A percentile compares a stretch with the other conserved stretches of the same genome.
phyloP scores from a whole-genome alignment of 2,113 vertebrate species.

The Platichthys flesus region DNA sequence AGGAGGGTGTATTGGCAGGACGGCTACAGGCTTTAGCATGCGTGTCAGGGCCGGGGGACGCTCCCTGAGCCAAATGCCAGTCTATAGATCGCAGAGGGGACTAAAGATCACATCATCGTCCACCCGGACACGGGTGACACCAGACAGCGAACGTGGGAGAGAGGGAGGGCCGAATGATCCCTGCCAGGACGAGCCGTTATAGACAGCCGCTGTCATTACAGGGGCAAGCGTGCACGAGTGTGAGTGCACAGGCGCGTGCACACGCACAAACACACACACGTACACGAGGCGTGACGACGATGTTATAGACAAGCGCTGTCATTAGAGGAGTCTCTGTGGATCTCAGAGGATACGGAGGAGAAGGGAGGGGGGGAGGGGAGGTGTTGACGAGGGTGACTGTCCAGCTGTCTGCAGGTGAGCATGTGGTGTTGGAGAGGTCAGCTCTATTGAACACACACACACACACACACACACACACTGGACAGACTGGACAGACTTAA shows the following conservation, averaged over 20 bases:
- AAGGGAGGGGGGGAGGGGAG: constrained; percentile 58
- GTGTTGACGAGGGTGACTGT: constrained; percentile 58
- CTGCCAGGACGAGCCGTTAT: constrained; percentile 90
- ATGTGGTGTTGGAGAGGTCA: constrained; percentile 60
- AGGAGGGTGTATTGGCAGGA: constrained; percentile 81
- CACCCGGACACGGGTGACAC: constrained; percentile 94
- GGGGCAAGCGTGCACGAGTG: constrained; percentile 59
- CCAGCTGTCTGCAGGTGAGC: constrained; percentile 71
- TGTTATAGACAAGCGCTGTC: constrained; percentile 98
- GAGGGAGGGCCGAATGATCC: constrained; percentile 92
- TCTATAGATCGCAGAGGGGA: constrained; percentile 97
- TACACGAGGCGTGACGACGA: constrained; percentile 83
- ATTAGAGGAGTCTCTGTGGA: constrained; percentile 85
- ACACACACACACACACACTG: background rate
- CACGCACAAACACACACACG: constrained; percentile 46
- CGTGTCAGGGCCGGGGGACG: constrained; percentile 79
- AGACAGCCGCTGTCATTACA: constrained; percentile 82
- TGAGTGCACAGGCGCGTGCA: constrained; percentile 43
- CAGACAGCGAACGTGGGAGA: constrained; percentile 69
- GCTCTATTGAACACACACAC: constrained; percentile 23
- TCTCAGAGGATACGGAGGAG: constrained; percentile 92
- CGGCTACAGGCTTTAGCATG: constrained; percentile 90
- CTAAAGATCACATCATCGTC: constrained; percentile 99
- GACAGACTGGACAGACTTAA: background rate
- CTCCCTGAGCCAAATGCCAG: constrained; percentile 99